Conservation (phyloP, 2,888 invertebrate species). For the Philereme transversata region DNA sequence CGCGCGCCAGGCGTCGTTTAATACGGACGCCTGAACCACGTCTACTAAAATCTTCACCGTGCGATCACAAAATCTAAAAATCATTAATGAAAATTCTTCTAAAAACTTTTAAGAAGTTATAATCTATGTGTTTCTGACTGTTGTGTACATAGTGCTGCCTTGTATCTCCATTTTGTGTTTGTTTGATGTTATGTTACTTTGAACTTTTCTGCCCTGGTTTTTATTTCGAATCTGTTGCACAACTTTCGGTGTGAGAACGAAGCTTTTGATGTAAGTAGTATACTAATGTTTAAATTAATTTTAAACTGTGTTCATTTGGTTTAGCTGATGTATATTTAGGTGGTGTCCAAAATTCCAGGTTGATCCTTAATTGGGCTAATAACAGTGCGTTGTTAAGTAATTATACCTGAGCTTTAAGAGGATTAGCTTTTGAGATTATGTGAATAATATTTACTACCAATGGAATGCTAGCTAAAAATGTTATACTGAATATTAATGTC, state of each 20-base stretch:
- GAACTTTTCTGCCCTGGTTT: conserved; percentile 64
- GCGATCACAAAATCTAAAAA: conserved; percentile 54
- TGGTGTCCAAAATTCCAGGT: not conserved
- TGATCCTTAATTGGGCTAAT: not conserved
- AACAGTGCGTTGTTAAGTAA: not conserved
- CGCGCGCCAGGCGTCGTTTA: conserved; percentile 63
- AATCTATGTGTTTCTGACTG: conserved; percentile 49
- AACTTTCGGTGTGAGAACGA: conserved; percentile 50
- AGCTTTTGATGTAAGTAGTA: conserved; percentile 49
- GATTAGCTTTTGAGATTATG: not conserved
- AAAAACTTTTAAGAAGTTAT: conserved; percentile 46
- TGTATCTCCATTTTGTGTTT: conserved; percentile 40
- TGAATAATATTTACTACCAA: too few relatives aligned
- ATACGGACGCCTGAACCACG: conserved; percentile 43
- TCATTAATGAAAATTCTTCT: conserved; percentile 64
- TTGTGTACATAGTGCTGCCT: conserved; percentile 41
- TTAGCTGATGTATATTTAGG: conserved; percentile 15
- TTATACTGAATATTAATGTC: too few relatives aligned
- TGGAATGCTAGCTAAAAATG: too few relatives aligned
- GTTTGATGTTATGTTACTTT: conserved; percentile 45
- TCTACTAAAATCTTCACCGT: conserved; percentile 36
- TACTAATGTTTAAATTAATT: conserved; percentile 30
- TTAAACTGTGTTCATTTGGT: conserved; percentile 25
- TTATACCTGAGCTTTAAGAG: not conserved
- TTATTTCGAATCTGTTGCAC: conserved; percentile 71